Evolutionary conservation across 1,140 invertebrate species (phyloP), one percentile per base, ranked within the genome.

Genomic region (Leptinotarsa lineolata): DNA sequence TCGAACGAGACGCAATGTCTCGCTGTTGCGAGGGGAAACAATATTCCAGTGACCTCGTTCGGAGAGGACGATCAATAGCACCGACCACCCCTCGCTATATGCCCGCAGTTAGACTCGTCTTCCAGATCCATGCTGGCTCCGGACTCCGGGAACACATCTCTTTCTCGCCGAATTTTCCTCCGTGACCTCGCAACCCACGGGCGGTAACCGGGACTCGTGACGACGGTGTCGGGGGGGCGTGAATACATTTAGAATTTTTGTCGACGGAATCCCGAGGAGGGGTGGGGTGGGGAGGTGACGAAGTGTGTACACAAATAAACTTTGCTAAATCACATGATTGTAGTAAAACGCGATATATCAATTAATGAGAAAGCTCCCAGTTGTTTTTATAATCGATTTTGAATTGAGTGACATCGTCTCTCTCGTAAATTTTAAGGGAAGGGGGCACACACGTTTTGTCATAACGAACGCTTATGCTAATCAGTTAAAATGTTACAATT

Each of bases 41-140:
- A 66, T 30, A 66, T 66, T 66, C 64, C 39, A 24, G 64, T 66
- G 64, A 66, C 64, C 64, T 66, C 64, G 64, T 66, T 66, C 64
- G 64, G 48, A 54, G 48, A 54, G 48, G n/a, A 54, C 48, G 48
- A 54, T 54, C 48, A 54, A 54, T 54, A 54, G 48, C 5, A 54
- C 48, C 48, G 48, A 4, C n/a, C 48, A 54, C 48, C 48, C 48
- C 48, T n/a, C 48, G n/a, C 15, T 15, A 16, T 54, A 16, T n/a
- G 48, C 48, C 48, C 48, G 13, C 48, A n/a, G 48, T 16, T 54
- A 54, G 48, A 54, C 48, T 54, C 48, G 48, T n/a, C 48, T n/a
- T 24, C 39, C 13, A 48, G 66, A 68, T 44, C 15, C 66, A 48
- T 20, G 66, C 66, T n/a, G 66, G 30, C 22, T 48, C 66, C 18